These are phyloP conservation scores for Anguilla obscura DNA, from an alignment of 2,797 vertebrate genomes.

Conservation along the genomic window DNA sequence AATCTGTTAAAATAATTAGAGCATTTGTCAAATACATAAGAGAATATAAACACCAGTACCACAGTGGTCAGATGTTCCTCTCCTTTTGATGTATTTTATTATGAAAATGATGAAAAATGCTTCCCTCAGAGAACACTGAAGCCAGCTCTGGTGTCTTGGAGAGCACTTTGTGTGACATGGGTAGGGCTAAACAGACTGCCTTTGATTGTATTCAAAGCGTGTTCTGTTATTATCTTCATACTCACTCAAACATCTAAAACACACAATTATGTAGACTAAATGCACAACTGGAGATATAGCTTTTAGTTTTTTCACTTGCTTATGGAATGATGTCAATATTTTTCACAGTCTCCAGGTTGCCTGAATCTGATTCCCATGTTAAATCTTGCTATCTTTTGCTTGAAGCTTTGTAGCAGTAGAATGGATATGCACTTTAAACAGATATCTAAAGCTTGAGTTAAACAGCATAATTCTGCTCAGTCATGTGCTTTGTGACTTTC, in stretches of 20 bases:
- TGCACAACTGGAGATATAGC: background rate
- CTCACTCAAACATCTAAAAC: background rate
- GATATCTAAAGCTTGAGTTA: background rate
- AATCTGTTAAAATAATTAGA: background rate
- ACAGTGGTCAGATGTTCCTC: background rate
- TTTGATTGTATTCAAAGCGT: background rate
- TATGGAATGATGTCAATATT: background rate
- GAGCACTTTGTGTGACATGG: background rate
- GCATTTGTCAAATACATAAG: background rate
- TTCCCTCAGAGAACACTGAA: background rate
- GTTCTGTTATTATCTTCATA: background rate
- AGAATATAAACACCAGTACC: background rate
- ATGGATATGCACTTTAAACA: background rate
- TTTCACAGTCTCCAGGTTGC: background rate
- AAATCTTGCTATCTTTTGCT: background rate
- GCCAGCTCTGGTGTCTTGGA: background rate
- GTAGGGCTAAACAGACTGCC: no score
- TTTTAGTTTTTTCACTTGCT: background rate
- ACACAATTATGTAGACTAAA: background rate
- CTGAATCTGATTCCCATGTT: background rate
- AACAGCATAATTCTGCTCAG: background rate
- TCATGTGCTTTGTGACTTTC: background rate
- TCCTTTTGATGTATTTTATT: background rate
- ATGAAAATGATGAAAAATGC: background rate
- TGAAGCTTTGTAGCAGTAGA: background rate